These are phyloP conservation scores for Meloidogyne exigua DNA, from an alignment of 1,140 invertebrate genomes.

Conservation along the genomic window DNA sequence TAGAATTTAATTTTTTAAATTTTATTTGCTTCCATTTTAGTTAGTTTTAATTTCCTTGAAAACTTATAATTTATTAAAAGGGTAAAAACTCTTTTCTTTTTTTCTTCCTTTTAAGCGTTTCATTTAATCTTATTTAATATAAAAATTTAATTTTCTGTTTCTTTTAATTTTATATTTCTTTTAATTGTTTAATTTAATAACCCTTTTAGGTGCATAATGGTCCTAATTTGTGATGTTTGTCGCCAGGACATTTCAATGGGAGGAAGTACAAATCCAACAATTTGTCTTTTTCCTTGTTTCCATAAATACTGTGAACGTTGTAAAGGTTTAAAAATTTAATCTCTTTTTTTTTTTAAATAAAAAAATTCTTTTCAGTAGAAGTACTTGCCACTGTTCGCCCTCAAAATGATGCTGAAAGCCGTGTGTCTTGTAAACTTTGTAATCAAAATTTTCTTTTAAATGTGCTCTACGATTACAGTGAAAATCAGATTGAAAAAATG, in stretches of 20 bases:
- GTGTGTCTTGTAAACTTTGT: constrained; percentile 24
- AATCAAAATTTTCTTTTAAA: constrained; percentile 10
- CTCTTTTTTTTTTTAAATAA: background rate
- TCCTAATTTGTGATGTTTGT: background rate
- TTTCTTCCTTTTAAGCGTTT: too few relatives aligned
- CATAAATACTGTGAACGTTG: constrained; percentile 27
- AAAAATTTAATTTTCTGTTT: too few relatives aligned
- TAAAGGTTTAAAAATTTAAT: constrained; percentile 4
- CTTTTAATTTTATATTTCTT: too few relatives aligned
- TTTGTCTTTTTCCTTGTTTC: constrained; percentile 22
- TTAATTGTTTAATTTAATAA: too few relatives aligned
- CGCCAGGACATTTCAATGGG: background rate
- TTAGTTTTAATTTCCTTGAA: too few relatives aligned
- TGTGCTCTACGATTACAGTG: constrained; percentile 19
- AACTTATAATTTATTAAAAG: too few relatives aligned
- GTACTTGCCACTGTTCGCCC: background rate
- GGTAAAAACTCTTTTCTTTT: too few relatives aligned
- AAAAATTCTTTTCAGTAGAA: background rate
- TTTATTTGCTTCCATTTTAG: too few relatives aligned
- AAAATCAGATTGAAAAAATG: constrained; percentile 23
- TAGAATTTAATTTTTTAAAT: too few relatives aligned
- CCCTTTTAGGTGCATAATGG: too few relatives aligned
- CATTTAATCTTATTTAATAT: too few relatives aligned
- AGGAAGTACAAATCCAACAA: background rate
- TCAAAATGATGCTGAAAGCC: background rate